Conservation (phyloP, 1,140 invertebrate genomes). For the Caenorhabditis brenneri region DNA sequence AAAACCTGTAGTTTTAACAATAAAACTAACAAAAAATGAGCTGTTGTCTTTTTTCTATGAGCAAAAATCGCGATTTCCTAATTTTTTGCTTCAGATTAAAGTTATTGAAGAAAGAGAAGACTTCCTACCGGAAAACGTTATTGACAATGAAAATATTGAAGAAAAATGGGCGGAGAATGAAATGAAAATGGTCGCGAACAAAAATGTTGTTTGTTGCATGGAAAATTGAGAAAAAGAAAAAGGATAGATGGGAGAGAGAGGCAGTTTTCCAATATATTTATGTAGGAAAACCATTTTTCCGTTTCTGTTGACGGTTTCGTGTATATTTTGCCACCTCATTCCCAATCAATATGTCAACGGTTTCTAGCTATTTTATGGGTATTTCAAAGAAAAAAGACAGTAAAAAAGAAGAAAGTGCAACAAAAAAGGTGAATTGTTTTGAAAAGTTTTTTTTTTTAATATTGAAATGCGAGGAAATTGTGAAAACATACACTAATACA, state of each 20-base stretch:
- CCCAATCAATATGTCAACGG: neutral
- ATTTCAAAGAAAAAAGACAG: neutral
- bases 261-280: slow-evolving; percentile 6
- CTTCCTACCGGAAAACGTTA: neutral
- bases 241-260: neutral
- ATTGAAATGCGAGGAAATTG: too few species aligned
- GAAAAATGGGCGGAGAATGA: neutral
- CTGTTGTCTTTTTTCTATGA: too few species aligned
- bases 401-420: neutral
- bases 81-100: too few species aligned
- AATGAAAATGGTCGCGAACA: neutral
- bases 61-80: too few species aligned
- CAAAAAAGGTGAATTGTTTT: too few species aligned
- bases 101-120: neutral
- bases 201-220: slow-evolving; percentile 35
- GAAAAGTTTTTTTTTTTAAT: too few species aligned
- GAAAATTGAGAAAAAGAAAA: neutral
- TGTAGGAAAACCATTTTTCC: neutral
- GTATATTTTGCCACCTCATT: neutral
- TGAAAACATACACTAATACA: too few species aligned
- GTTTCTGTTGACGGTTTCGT: neutral
- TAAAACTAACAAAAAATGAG: too few species aligned
- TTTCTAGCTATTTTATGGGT: slow-evolving; percentile 30
- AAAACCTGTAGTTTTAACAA: too few species aligned
- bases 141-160: neutral